phyloP scores from a whole-genome alignment of 2,797 vertebrate genomes.

The Nannoperca obscura region DNA sequence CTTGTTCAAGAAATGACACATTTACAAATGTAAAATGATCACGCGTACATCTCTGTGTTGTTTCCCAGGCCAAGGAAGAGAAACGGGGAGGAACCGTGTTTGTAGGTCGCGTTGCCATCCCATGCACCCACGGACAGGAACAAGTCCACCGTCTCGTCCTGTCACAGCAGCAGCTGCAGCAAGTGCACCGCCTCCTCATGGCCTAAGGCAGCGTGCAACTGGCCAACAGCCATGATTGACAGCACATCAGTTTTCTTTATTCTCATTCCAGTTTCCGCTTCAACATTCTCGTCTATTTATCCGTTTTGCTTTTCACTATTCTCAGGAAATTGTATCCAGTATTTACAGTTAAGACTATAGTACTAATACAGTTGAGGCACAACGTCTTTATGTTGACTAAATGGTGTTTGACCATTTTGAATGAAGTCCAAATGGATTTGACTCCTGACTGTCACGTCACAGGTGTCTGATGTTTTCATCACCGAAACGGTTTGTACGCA shows the following conservation, averaged over 20 bases:
- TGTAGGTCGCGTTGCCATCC: constrained; percentile 89
- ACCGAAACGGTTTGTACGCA: constrained; percentile 20
- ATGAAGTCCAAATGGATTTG: constrained; percentile 21
- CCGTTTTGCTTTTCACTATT: constrained; percentile 34
- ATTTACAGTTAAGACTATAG: constrained; percentile 25
- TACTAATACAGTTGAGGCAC: constrained; percentile 40
- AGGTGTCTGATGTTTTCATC: constrained; percentile 25
- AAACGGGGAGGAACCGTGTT: constrained; percentile 85
- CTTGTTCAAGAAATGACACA: neutral
- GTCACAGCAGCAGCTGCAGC: constrained; percentile 88
- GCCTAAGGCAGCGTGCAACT: constrained; percentile 44
- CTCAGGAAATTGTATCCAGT: constrained; percentile 61
- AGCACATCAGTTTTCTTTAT: constrained; percentile 16
- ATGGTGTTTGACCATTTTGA: constrained; percentile 1
- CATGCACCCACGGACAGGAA: constrained; percentile 88
- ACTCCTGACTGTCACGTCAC: constrained; percentile 36
- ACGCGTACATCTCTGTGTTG: neutral
- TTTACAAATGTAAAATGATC: neutral
- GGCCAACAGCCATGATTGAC: neutral
- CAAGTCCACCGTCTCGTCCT: constrained; percentile 90
- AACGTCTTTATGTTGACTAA: constrained; percentile 6
- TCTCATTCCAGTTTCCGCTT: constrained; percentile 32
- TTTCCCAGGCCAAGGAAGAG: constrained; percentile 87
- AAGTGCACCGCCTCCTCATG: constrained; percentile 88
- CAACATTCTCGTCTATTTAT: constrained; percentile 26